Conservation (phyloP, 2,113 vertebrate species). For the Calidris pugnax region DNA sequence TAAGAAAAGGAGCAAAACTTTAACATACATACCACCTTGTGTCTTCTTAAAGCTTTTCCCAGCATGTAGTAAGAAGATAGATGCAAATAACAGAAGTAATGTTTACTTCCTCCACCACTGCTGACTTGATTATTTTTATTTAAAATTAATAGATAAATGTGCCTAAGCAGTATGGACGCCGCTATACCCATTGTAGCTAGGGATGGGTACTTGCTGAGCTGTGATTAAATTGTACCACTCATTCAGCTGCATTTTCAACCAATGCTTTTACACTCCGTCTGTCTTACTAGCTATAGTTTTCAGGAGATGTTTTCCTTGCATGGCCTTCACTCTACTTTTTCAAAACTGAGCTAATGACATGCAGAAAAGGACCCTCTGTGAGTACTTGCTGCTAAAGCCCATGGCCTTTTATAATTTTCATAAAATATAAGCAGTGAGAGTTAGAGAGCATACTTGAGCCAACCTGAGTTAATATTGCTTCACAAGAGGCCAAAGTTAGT, state of each 20-base stretch:
- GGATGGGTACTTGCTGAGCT: neutral
- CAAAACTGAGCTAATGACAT: neutral
- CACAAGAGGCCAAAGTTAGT: neutral
- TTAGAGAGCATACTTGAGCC: neutral
- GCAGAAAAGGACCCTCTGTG: neutral
- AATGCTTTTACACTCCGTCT: neutral
- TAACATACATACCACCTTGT: neutral
- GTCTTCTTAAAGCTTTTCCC: neutral
- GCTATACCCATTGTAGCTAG: neutral
- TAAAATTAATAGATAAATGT: neutral
- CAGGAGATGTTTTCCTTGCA: neutral
- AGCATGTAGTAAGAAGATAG: neutral
- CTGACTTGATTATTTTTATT: neutral
- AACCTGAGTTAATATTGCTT: neutral
- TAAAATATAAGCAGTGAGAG: neutral
- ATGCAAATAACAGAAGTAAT: neutral
- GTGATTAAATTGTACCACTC: neutral
- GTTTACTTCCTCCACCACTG: neutral
- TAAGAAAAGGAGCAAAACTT: neutral
- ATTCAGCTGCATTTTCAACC: neutral
- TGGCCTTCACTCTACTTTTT: neutral
- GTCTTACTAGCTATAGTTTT: neutral
- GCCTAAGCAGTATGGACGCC: neutral
- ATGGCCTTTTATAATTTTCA: neutral
- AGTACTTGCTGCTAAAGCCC: neutral